A percentile compares a stretch with the other conserved stretches of the same genome.
These are phyloP conservation scores for Cantharis flavilabris DNA, from an alignment of 2,888 invertebrate genomes.

Conservation along the genomic window DNA sequence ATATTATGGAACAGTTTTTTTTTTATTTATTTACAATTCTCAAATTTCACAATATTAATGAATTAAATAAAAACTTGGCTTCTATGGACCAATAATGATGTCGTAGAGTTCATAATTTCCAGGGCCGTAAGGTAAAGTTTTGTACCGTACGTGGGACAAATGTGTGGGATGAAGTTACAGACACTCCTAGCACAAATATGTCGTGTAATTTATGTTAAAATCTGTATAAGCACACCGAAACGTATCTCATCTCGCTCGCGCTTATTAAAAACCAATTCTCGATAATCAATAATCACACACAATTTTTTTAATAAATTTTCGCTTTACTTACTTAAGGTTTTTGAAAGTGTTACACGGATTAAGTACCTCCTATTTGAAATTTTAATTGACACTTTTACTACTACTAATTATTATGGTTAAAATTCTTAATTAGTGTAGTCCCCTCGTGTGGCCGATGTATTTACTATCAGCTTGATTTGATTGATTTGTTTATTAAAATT, in stretches of 20 bases:
- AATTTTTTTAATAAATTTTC: not conserved
- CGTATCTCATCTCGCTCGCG: not conserved
- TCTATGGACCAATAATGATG: slow-evolving; percentile 12
- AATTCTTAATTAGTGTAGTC: not conserved
- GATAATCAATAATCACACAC: not conserved
- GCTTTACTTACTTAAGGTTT: not conserved
- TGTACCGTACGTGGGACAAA: slow-evolving; percentile 28
- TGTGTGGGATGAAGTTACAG: slow-evolving; percentile 32
- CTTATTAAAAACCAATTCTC: not conserved
- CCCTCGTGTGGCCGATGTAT: not conserved
- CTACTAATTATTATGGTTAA: not conserved
- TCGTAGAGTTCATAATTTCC: slow-evolving; percentile 13
- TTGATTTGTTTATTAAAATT: not conserved
- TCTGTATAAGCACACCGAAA: slow-evolving; percentile 22
- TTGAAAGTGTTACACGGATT: not conserved
- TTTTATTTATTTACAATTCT: slow-evolving; percentile 3
- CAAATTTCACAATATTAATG: slow-evolving; percentile 25
- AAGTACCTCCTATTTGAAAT: not conserved
- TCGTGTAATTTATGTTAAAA: slow-evolving; percentile 36
- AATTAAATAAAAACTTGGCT: slow-evolving; percentile 21
- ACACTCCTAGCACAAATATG: slow-evolving; percentile 41
- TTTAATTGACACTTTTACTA: not conserved
- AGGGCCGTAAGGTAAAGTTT: slow-evolving; percentile 23
- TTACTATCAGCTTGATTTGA: not conserved
- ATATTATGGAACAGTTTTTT: not conserved